Base-by-base conservation (phyloP, 2,888 invertebrate species). In the Drosophila paramelanica region DNA sequence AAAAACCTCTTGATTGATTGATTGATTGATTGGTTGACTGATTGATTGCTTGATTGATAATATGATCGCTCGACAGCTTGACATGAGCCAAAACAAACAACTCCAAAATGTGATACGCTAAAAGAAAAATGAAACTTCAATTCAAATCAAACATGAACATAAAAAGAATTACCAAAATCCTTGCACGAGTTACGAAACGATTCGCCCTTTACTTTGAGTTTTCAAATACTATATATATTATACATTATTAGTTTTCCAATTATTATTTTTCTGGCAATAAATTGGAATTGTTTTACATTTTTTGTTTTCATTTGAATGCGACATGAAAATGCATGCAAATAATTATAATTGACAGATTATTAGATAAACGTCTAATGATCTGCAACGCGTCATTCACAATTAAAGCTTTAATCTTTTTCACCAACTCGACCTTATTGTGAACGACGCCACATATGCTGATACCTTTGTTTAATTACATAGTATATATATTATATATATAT, bases 121-220 rank as follows among this genome's bases (percentile, higher is more conserved):
- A 53, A 53, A 25, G 20, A 39, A 51, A 42, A 51, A 46, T 42
- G 8, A 36, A 56, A 79, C 38, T 39, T 43, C 51, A 52, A 55
- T 56, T 51, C 27, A 51, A 55, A 59, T 51, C 27, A 49, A 52
- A 55, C 25, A 52, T 25, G 33, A 67, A 23, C 0, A 3, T 31
- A 20, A 25, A 43, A 25, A 39, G 23, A 7, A 60, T 42, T 50
- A 76, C 59, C 52, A 77, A 83, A 86, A 91, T 92, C 92, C 91
- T 92, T 92, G 92, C 92, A 92, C 92, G 92, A 92, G 92, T 92
- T 89, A 87, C 86, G 62, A 74, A 75, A 75, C 91, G 90, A 88
- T 92, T 88, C 91, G 91, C 91, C 92, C 92, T 87, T 81, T 80
- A 80, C 83, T 86, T 85, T 85, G 69, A 66, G 49, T 84, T 80